Conservation (phyloP, 2,888 invertebrate genomes). For the Mycogona germanica region DNA sequence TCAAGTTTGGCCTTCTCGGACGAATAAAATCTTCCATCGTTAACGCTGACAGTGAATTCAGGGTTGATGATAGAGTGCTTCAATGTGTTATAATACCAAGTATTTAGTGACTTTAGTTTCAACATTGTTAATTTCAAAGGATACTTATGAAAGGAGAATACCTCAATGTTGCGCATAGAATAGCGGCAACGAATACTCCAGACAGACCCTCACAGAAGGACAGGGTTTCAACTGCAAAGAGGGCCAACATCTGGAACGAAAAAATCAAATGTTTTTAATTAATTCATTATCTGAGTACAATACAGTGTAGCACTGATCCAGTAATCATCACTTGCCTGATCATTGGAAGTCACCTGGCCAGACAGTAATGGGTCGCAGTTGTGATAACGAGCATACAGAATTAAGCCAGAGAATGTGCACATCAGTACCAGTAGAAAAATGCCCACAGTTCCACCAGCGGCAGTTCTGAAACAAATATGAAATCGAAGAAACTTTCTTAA, state of each 20-base stretch:
- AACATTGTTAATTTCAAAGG: not conserved
- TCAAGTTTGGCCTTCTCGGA: not conserved
- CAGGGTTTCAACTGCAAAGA: conserved; percentile 9
- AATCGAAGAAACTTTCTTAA: not conserved
- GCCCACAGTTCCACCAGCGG: not conserved
- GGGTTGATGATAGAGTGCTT: conserved; percentile 8
- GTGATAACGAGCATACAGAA: not conserved
- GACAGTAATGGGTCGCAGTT: not conserved
- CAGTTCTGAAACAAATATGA: not conserved
- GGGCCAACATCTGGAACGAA: conserved; percentile 1
- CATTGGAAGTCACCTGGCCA: not conserved
- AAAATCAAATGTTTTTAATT: not conserved
- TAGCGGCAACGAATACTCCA: conserved; percentile 7
- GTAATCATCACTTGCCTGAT: not conserved
- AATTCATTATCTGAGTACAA: not conserved
- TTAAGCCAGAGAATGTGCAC: not conserved
- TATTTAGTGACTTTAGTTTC: no score
- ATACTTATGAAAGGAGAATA: no score
- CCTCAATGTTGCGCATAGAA: conserved; percentile 8
- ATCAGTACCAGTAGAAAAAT: not conserved
- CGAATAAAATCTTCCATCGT: conserved; percentile 2
- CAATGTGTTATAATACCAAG: no score
- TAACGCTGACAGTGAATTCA: not conserved
- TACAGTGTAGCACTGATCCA: no score
- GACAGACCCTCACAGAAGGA: not conserved